Percentiles rank a stretch among this genome's conserved stretches.
Evolutionary conservation across 2,113 vertebrate species (phyloP).

Genomic region (Sakesphorus luctuosus): DNA sequence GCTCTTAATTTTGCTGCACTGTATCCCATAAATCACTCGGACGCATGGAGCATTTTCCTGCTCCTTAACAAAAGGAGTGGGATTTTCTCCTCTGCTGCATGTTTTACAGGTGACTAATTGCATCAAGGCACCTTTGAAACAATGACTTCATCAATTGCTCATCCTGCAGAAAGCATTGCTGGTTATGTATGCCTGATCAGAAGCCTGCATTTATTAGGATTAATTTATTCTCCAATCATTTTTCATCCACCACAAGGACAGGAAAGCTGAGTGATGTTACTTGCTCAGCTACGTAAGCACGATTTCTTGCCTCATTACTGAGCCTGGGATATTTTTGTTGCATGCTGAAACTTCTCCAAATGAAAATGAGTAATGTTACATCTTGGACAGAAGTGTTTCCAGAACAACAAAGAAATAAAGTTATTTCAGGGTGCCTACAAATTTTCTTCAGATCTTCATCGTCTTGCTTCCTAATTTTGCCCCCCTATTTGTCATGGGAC

Average conservation of each 20-base stretch:
- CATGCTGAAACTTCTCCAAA: constrained; percentile 28
- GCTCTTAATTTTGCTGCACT: constrained; percentile 30
- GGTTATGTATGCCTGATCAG: constrained; percentile 36
- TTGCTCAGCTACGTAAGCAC: constrained; percentile 52
- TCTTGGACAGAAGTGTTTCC: neutral
- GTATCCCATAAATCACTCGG: constrained; percentile 43
- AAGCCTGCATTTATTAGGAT: constrained; percentile 56
- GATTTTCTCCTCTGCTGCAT: constrained; percentile 24
- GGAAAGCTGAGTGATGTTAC: constrained; percentile 47
- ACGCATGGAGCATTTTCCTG: neutral
- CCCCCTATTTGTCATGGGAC: neutral
- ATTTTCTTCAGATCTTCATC: neutral
- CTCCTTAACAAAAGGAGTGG: constrained; percentile 38
- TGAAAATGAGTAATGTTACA: constrained; percentile 25
- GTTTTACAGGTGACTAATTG: constrained; percentile 64
- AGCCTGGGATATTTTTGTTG: constrained; percentile 45
- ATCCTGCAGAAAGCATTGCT: constrained; percentile 13
- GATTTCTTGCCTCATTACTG: constrained; percentile 66
- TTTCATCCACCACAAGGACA: constrained; percentile 19
- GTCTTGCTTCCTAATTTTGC: neutral
- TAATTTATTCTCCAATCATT: constrained; percentile 60
- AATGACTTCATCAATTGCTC: constrained; percentile 63
- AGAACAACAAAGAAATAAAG: neutral
- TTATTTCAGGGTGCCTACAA: constrained; percentile 10
- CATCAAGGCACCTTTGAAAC: constrained; percentile 57